Evolutionary conservation across 2,113 vertebrate genomes (phyloP), one percentile per base, ranked within the genome.

Genomic region (Cichladusa arquata): DNA sequence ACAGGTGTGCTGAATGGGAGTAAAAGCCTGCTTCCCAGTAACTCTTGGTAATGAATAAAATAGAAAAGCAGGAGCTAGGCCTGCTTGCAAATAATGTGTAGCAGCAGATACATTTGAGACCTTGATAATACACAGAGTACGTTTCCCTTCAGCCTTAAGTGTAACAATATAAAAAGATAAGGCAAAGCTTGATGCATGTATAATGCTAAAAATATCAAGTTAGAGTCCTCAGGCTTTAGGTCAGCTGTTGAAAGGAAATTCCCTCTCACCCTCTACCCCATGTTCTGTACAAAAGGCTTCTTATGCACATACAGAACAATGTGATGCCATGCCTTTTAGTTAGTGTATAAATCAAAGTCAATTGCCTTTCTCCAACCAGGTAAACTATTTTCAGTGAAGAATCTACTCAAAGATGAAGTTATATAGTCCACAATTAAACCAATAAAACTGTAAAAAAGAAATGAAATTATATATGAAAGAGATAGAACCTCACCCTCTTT

Each of bases 211-310:
- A 96, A 89, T 81, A 92, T 4, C 80, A 69, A 64, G 14, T 80
- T 38, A 79, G 47, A 82, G 26, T 84, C 83, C 77, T 92, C 6
- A 2, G 78, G 78, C 56, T 91, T 76, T 94, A 88, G 88, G 90
- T 96, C 81, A 93, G 51, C 86, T 88, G 61, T 58, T 67, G 74
- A 65, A 78, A 95, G 60, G 56, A 96, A 91, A 92, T 71, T 48
- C 33, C 47, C 72, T 66, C 36, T 61, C 7, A 42, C 9, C 1
- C 15, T 2, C 14, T 47, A 8, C 31, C 13, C 45, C 34, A 12
- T 24, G 31, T 64, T 74, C 54, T 69, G 36, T 69, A 44, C 0
- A 0, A 19, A 34, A 36, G 23, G 13, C n/a, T 64, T 78, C 38
- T 69, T 60, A 19, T 6, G 34, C 33, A 45, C 22, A 7, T 31